phyloP scores from a whole-genome alignment of 2,888 invertebrate genomes.

The Cantharis flavilabris region DNA sequence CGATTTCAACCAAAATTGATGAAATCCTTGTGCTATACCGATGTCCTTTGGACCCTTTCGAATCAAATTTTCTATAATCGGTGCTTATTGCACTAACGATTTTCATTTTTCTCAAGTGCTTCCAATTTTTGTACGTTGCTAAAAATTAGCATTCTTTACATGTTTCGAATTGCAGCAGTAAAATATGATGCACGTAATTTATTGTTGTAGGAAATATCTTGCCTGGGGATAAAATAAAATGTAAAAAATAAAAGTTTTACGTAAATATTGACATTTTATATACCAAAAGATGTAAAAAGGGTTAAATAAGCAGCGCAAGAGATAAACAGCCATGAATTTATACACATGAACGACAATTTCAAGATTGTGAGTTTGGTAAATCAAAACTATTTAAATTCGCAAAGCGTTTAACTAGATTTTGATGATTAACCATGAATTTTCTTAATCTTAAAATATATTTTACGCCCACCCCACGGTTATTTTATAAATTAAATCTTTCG shows the following conservation, averaged over 20 bases:
- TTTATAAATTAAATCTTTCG: no score
- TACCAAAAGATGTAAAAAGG: background rate
- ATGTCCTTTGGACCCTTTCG: background rate
- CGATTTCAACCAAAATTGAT: background rate
- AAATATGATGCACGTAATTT: background rate
- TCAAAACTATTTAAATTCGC: background rate
- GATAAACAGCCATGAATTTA: background rate
- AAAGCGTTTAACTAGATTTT: background rate
- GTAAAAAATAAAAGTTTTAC: background rate
- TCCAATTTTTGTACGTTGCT: background rate
- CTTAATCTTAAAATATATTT: background rate
- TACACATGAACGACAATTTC: background rate
- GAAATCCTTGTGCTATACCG: background rate
- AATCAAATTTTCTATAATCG: background rate
- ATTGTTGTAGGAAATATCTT: background rate
- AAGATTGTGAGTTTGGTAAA: background rate
- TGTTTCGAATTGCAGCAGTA: background rate
- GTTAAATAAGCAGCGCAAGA: background rate
- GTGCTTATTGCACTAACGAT: background rate
- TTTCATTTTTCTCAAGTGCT: background rate
- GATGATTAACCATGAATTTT: background rate
- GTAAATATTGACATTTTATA: background rate
- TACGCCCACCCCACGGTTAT: no score
- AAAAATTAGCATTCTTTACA: background rate
- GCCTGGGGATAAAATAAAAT: background rate